A percentile compares a stretch with the other conserved stretches of the same genome.
Conservation (phyloP, 2,797 vertebrate genomes). For the Silurus aristotelis region DNA sequence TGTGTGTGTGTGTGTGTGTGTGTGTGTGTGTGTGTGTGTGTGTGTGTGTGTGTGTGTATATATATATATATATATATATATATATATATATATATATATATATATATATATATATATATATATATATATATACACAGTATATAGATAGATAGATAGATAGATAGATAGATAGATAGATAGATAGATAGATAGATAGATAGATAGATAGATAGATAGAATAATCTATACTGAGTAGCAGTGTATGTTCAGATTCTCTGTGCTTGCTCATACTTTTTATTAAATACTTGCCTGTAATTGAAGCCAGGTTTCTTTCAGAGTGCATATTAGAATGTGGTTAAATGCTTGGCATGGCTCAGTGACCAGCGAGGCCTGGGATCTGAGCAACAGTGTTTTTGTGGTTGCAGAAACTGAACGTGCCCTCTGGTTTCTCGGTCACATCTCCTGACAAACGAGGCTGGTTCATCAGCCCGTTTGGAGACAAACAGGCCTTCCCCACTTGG, state of each 20-base stretch:
- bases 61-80: no score
- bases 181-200: no score
- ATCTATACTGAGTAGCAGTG: conserved; percentile 27
- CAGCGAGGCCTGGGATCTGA: conserved; percentile 48
- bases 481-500: conserved; percentile 89
- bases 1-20: no score
- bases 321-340: conserved; percentile 52
- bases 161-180: no score
- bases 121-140: no score
- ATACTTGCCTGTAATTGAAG: conserved; percentile 49
- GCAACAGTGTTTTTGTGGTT: conserved; percentile 54
- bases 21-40: no score
- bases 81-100: no score
- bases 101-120: no score
- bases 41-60: no score
- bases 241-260: conserved; percentile 23
- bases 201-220: neutral
- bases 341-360: conserved; percentile 47
- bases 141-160: no score
- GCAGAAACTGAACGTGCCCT: conserved; percentile 93
- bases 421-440: conserved; percentile 92
- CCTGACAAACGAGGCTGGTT: conserved; percentile 93
- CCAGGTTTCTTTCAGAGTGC: conserved; percentile 50
- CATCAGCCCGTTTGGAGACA: conserved; percentile 92
- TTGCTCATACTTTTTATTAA: conserved; percentile 46